phyloP scores from a whole-genome alignment of 2,797 vertebrate genomes.

The Mormyrops boulengeri region DNA sequence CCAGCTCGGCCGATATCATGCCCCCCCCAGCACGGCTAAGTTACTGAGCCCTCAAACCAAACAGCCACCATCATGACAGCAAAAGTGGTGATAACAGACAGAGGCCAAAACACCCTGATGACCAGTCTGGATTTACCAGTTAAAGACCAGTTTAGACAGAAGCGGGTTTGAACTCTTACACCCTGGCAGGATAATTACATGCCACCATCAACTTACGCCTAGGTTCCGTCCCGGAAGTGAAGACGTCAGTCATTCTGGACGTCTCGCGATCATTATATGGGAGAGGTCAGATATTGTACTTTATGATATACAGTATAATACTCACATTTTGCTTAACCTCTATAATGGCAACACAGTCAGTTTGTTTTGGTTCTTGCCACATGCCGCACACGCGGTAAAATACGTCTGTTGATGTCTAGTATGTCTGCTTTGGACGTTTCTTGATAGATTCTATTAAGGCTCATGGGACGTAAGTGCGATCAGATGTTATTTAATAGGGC shows the following conservation, averaged over 20 bases:
- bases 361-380: neutral
- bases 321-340: neutral
- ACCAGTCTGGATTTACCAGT: neutral
- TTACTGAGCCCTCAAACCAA: neutral
- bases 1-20: neutral
- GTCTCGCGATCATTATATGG: neutral
- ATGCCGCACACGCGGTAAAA: neutral
- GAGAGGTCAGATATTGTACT: neutral
- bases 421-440: neutral
- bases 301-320: neutral
- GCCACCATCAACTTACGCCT: neutral
- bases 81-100: neutral
- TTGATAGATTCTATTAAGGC: too few species aligned
- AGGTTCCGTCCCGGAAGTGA: neutral
- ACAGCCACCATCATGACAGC: neutral
- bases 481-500: neutral
- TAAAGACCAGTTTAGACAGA: neutral
- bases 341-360: neutral
- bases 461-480: neutral
- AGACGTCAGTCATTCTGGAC: neutral
- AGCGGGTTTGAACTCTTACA: neutral
- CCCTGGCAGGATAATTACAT: neutral
- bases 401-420: neutral
- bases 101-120: neutral
- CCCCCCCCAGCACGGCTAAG: conserved; percentile 7